phyloP scores from a whole-genome alignment of 35 echinoderm and acorn worm species.

The Strongylocentrotus purpuratus region DNA sequence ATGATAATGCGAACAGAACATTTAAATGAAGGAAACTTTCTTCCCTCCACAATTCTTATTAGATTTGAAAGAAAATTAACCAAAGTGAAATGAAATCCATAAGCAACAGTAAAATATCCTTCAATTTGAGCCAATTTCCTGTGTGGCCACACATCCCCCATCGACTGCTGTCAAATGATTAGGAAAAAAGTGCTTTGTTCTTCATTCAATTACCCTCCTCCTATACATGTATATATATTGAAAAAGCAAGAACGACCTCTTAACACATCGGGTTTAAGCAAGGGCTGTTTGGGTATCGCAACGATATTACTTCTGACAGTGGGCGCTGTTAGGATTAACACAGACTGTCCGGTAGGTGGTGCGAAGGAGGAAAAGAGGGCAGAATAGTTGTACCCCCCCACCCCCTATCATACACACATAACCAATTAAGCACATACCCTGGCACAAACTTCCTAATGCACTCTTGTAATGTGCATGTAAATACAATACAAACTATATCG shows the following conservation, averaged over 20 bases:
- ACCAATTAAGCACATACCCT: not conserved
- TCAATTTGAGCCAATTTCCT: constrained; percentile 38
- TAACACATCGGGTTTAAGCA: not conserved
- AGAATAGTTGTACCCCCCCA: not conserved
- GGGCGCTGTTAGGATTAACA: not conserved
- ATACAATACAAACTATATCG: too few relatives aligned
- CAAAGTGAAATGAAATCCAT: not conserved
- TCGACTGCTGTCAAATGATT: constrained; percentile 49
- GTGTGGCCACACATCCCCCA: not conserved
- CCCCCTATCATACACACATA: not conserved
- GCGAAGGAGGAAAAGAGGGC: not conserved
- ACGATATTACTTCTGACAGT: not conserved
- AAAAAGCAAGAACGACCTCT: not conserved
- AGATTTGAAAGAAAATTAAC: not conserved
- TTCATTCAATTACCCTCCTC: constrained; percentile 40
- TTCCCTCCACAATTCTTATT: not conserved
- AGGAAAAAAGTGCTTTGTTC: constrained; percentile 12
- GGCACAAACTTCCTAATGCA: not conserved
- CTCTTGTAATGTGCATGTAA: not conserved
- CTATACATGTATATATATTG: not conserved
- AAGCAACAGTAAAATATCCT: not conserved
- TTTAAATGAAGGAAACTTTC: not conserved
- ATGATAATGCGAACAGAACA: not conserved
- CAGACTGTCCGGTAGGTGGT: not conserved
- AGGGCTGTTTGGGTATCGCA: not conserved